Evolutionary conservation across 2,797 vertebrate genomes (phyloP).

Genomic region (Moxostoma hubbsi): DNA sequence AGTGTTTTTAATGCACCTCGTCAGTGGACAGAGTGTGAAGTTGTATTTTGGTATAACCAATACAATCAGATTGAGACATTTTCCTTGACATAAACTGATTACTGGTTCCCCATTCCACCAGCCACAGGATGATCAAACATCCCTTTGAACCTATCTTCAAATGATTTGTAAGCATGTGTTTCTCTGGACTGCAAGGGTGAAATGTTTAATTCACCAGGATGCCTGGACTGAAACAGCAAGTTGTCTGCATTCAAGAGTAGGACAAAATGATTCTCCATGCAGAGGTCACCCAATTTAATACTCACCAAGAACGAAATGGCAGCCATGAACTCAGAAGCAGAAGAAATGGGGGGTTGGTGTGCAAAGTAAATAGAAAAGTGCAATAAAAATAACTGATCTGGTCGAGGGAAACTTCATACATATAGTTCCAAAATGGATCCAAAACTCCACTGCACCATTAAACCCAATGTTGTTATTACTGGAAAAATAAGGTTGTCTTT

Average conservation of each 20-base stretch:
- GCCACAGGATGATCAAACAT: neutral
- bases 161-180: conserved; percentile 22
- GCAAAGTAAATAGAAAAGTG: neutral
- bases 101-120: conserved; percentile 5
- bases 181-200: neutral
- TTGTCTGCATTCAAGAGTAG: conserved; percentile 2
- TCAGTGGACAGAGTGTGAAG: conserved; percentile 8
- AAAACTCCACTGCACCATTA: too few relatives aligned
- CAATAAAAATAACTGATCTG: neutral
- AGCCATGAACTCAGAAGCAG: neutral
- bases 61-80: conserved; percentile 15
- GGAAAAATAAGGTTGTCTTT: too few relatives aligned
- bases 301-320: neutral
- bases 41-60: conserved; percentile 2
- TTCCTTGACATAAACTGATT: conserved; percentile 31
- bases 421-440: too few relatives aligned
- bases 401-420: neutral
- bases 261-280: conserved; percentile 15
- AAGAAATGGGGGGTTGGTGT: neutral
- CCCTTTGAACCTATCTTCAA: conserved; percentile 30
- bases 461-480: too few relatives aligned
- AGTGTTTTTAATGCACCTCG: neutral
- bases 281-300: conserved; percentile 12
- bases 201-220: neutral
- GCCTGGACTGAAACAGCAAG: neutral